These are phyloP conservation scores for Hydropotes inermis DNA, from an alignment of 2,113 vertebrate genomes.

Conservation along the genomic window DNA sequence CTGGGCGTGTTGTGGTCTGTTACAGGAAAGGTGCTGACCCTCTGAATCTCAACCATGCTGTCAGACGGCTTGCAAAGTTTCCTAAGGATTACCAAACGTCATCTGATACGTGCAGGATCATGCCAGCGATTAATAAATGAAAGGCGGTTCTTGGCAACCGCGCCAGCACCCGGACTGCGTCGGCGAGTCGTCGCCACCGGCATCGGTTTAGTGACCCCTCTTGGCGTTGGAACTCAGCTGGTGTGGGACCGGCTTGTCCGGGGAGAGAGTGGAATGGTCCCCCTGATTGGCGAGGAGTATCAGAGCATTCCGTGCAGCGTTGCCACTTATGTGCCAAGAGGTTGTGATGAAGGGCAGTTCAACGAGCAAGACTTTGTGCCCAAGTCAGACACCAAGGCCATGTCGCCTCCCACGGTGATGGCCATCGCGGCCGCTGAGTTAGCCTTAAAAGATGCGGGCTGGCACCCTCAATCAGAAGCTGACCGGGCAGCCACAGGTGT, in stretches of 20 bases:
- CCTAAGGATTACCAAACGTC: slow-evolving; percentile 56
- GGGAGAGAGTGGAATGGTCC: slow-evolving; percentile 88
- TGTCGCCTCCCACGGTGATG: slow-evolving; percentile 93
- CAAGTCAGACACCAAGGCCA: slow-evolving; percentile 87
- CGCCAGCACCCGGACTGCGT: background rate
- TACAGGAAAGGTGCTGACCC: slow-evolving; percentile 58
- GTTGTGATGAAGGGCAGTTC: slow-evolving; percentile 86
- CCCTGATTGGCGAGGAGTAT: slow-evolving; percentile 86
- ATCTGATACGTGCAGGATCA: slow-evolving; percentile 34
- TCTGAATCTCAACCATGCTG: slow-evolving; percentile 73
- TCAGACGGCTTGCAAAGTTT: slow-evolving; percentile 50
- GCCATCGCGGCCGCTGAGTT: slow-evolving; percentile 91
- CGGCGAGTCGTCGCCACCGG: slow-evolving; percentile 94
- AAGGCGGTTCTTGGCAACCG: slow-evolving; percentile 68
- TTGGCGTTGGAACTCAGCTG: slow-evolving; percentile 89
- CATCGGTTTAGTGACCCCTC: slow-evolving; percentile 92
- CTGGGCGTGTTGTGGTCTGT: background rate
- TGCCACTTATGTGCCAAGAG: slow-evolving; percentile 91
- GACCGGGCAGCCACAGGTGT: slow-evolving; percentile 89
- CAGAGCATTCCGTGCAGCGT: slow-evolving; percentile 89
- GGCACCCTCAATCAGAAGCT: slow-evolving; percentile 85
- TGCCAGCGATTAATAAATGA: slow-evolving; percentile 19
- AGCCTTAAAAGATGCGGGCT: slow-evolving; percentile 90
- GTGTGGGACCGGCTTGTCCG: slow-evolving; percentile 90
- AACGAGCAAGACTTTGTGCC: slow-evolving; percentile 85